phyloP scores from a whole-genome alignment of 1,140 invertebrate genomes.

The Drosophila erecta region DNA sequence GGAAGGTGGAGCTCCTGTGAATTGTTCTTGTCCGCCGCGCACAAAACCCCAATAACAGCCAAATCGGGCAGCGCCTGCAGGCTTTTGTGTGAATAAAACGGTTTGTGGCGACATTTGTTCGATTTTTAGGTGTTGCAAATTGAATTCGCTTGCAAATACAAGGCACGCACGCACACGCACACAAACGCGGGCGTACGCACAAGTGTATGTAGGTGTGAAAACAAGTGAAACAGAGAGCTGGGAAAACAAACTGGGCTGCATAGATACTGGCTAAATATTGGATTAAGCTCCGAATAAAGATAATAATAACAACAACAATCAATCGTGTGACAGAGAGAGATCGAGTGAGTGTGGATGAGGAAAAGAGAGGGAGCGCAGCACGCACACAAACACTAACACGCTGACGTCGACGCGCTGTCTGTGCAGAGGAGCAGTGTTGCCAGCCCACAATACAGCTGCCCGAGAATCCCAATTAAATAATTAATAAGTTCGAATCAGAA shows the following conservation, averaged over 20 bases:
- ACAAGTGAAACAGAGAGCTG: constrained; percentile 14
- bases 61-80: not conserved
- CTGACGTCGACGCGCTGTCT: constrained; percentile 63
- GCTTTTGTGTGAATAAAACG: constrained; percentile 17
- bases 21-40: constrained; percentile 17
- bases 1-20: constrained; percentile 12
- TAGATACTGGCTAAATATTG: constrained; percentile 52
- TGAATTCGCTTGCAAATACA: constrained; percentile 1
- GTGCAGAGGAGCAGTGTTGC: constrained; percentile 44
- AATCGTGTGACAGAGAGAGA: constrained; percentile 58
- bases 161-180: constrained; percentile 10
- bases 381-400: constrained; percentile 24
- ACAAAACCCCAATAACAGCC: constrained; percentile 1
- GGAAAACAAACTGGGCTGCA: constrained; percentile 19
- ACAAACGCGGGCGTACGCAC: not conserved
- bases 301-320: constrained; percentile 64
- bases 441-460: constrained; percentile 10
- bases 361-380: constrained; percentile 9
- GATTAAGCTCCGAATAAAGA: constrained; percentile 51
- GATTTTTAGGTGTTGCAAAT: not conserved
- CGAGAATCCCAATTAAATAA: constrained; percentile 27
- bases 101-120: not conserved
- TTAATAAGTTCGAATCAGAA: constrained; percentile 24
- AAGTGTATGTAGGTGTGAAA: constrained; percentile 40
- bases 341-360: not conserved